Evolutionary conservation across 2,797 vertebrate species (phyloP).

Genomic region (Falco novaeseelandiae): DNA sequence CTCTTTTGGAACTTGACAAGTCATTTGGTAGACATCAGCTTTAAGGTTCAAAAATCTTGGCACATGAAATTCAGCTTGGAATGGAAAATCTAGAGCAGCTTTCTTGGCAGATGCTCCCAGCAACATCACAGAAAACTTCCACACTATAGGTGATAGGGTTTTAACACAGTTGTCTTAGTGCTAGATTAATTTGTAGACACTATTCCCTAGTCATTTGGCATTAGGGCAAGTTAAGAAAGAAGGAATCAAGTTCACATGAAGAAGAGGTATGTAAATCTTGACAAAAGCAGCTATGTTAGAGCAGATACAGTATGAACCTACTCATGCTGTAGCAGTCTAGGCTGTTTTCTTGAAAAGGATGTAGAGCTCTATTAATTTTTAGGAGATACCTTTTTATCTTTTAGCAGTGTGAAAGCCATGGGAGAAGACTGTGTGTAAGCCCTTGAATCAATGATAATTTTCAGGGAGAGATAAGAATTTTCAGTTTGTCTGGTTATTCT

Average conservation of each 20-base stretch:
- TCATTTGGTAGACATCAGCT: constrained; percentile 20
- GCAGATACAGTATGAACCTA: not conserved
- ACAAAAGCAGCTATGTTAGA: not conserved
- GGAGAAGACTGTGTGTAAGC: not conserved
- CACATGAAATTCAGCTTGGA: constrained; percentile 25
- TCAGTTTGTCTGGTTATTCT: not conserved
- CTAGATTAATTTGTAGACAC: constrained; percentile 23
- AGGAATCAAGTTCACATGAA: not conserved
- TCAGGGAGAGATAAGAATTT: not conserved
- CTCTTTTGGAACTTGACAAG: not conserved
- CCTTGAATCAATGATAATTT: not conserved
- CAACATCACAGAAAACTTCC: not conserved
- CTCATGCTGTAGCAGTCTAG: not conserved
- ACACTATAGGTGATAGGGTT: not conserved
- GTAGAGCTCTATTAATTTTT: not conserved
- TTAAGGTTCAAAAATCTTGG: constrained; percentile 31
- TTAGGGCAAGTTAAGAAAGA: not conserved
- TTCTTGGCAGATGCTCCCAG: constrained; percentile 23
- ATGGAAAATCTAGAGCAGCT: constrained; percentile 27
- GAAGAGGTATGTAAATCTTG: not conserved
- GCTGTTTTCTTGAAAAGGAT: not conserved
- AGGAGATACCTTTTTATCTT: not conserved
- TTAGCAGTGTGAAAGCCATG: not conserved
- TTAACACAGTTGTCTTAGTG: constrained; percentile 17
- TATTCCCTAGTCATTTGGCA: not conserved